These are phyloP conservation scores for Cynoglossus semilaevis DNA, from an alignment of 2,113 vertebrate species.

Conservation along the genomic window DNA sequence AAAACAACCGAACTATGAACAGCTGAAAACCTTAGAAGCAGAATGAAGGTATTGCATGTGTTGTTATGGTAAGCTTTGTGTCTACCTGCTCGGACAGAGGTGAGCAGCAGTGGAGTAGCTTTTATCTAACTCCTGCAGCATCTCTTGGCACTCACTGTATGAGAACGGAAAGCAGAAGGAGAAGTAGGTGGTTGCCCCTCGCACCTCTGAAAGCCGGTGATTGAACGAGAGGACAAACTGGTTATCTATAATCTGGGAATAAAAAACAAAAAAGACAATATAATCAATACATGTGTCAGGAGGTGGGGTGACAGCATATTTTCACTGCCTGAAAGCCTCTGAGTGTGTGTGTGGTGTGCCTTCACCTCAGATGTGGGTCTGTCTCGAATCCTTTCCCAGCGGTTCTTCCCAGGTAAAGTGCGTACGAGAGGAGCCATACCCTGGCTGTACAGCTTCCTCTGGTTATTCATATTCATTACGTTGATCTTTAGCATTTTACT, in stretches of 20 bases:
- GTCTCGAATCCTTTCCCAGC: constrained; percentile 92
- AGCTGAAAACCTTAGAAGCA: not conserved
- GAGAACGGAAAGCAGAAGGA: constrained; percentile 98
- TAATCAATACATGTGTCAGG: constrained; percentile 10
- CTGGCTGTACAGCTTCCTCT: constrained; percentile 95
- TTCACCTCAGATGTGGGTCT: constrained; percentile 86
- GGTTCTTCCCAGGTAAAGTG: constrained; percentile 81
- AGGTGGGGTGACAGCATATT: not conserved
- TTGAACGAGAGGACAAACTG: constrained; percentile 94
- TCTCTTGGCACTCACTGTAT: constrained; percentile 91
- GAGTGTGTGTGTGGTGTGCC: not conserved
- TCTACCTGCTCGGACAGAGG: constrained; percentile 83
- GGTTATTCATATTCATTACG: constrained; percentile 98
- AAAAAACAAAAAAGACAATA: constrained; percentile 11
- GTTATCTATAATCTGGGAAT: constrained; percentile 83
- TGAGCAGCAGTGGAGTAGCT: constrained; percentile 77
- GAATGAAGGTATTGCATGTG: not conserved
- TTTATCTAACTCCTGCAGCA: constrained; percentile 85
- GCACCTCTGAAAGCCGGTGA: constrained; percentile 87
- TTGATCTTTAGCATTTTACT: constrained; percentile 93
- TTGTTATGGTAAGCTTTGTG: not conserved
- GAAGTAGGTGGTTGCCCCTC: constrained; percentile 89
- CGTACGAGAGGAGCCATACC: constrained; percentile 94
- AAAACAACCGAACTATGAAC: not conserved
- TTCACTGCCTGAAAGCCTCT: constrained; percentile 5